phyloP scores from a whole-genome alignment of 2,797 vertebrate genomes.

The Manis javanica region DNA sequence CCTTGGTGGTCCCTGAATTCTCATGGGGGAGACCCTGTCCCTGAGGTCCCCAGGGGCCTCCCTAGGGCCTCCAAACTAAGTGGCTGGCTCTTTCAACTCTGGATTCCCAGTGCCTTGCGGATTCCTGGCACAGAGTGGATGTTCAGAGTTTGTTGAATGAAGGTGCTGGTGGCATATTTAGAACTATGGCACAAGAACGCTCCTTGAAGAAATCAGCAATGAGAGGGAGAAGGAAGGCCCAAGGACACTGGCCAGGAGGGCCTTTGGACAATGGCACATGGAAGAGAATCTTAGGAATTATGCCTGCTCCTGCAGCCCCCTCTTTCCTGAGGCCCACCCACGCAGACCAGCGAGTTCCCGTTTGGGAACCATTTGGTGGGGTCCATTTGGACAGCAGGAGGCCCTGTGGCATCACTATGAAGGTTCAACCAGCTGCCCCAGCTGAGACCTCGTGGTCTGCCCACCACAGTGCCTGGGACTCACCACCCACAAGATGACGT shows the following conservation, averaged over 20 bases:
- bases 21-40: not conserved
- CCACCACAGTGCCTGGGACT: not conserved
- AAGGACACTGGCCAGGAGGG: not conserved
- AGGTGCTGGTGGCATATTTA: not conserved
- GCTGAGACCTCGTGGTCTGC: not conserved
- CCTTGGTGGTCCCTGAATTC: not conserved
- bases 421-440: fast-evolving
- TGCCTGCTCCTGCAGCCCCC: not conserved
- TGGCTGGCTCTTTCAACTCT: not conserved
- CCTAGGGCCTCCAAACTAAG: not conserved
- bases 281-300: not conserved
- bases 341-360: too few species aligned
- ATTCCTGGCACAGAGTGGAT: not conserved
- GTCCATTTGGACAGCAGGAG: not conserved
- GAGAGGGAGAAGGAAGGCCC: not conserved
- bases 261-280: not conserved
- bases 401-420: not conserved
- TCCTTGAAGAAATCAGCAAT: not conserved
- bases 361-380: not conserved
- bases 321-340: not conserved
- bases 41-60: not conserved
- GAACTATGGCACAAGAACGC: not conserved
- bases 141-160: not conserved
- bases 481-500: constrained; percentile 95
- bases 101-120: not conserved